Base-by-base conservation (phyloP, 2,113 vertebrate species). In the Silurus meridionalis region DNA sequence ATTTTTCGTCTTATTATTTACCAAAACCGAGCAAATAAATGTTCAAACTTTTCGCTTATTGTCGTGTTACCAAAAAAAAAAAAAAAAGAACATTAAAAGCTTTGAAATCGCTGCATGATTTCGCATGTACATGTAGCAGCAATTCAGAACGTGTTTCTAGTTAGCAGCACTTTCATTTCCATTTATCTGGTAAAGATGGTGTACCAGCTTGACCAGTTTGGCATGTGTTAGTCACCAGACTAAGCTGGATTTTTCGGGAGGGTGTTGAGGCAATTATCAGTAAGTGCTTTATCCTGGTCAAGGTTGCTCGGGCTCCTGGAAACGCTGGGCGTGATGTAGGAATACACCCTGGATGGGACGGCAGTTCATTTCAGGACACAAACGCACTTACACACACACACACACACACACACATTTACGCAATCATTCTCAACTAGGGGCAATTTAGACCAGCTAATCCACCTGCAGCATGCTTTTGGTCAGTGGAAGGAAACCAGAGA, bases 131-230 rank as follows among this genome's bases (percentile, higher is more conserved):
- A 37, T 37, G 37, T 37, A 37, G 37, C 2, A 37, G 10, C 37
- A 8, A 19, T 14, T 37, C 15, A 46, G 14, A 71, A 37, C 15
- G 4, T 19, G 28, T 74, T 74, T 52, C 46, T 0, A 2, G 50
- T 74, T 52, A 23, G 46, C 46, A 74, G 8, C 71, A 74, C 48
- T 52, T n/a, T 15, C 46, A 25, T 77, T 77, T 25, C 11, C 5
- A 15, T 55, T 77, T 55, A 55, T 55, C 52, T 77, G 50, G 21
- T 11, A 25, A 55, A 53, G 1, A 5, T 57, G 7, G 17, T 19
- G 0, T 80, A 80, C 78, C 57, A 58, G 25, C 8, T 60, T 19
- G 55, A 80, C 77, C 77, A 80, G 55, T 80, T 80, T 19, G 57
- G 9, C 15, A 1, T 57, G 75, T 80, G 28, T 60, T 58, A 79